A percentile compares a stretch with the other conserved stretches of the same genome.
These are phyloP conservation scores for Amphipoea oculea DNA, from an alignment of 2,888 invertebrate species.

Conservation along the genomic window DNA sequence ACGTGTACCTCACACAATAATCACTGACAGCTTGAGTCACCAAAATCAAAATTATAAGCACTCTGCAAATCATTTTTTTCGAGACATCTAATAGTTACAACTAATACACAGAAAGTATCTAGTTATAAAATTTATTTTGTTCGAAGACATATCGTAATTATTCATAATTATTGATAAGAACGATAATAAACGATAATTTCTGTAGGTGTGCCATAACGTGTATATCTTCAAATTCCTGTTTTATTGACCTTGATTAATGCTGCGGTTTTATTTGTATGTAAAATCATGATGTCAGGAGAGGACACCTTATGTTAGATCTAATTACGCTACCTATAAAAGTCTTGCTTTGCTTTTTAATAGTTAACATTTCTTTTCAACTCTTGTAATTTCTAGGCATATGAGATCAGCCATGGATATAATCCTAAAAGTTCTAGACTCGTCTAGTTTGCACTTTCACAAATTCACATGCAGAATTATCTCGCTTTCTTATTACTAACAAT, in stretches of 20 bases:
- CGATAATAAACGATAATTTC: constrained; percentile 29
- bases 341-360: neutral
- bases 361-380: neutral
- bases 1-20: constrained; percentile 70
- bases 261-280: constrained; percentile 17
- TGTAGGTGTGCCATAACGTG: constrained; percentile 1
- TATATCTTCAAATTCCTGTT: constrained; percentile 28
- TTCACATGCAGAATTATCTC: neutral
- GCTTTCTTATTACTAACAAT: neutral
- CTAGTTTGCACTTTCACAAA: constrained; percentile 1
- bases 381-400: constrained; percentile 1
- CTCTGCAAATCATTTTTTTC: constrained; percentile 56
- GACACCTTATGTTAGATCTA: neutral
- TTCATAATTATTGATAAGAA: constrained; percentile 51
- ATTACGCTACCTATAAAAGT: neutral
- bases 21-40: constrained; percentile 65
- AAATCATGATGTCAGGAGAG: constrained; percentile 17
- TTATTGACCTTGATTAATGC: neutral
- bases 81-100: constrained; percentile 48
- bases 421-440: neutral
- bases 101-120: constrained; percentile 57
- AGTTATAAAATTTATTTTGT: constrained; percentile 53
- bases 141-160: constrained; percentile 60
- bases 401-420: constrained; percentile 25
- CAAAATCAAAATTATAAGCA: constrained; percentile 53